Conservation (phyloP, 2,113 vertebrate species). For the Bufo bufo region DNA sequence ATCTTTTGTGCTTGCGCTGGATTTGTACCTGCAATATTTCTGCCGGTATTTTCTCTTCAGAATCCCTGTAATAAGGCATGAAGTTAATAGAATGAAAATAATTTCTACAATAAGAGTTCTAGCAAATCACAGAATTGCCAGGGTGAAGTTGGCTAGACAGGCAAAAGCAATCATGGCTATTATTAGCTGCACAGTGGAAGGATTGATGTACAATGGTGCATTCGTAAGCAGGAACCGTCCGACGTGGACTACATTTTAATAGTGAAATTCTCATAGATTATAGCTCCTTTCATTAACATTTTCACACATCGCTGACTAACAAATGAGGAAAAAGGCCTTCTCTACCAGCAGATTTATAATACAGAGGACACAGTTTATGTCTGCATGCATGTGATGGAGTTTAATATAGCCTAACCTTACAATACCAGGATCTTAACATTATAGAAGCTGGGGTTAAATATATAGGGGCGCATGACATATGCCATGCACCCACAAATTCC, state of each 20-base stretch:
- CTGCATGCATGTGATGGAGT: conserved; percentile 59
- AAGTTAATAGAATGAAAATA: conserved; percentile 69
- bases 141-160: conserved; percentile 73
- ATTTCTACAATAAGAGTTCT: conserved; percentile 65
- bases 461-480: background rate
- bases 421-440: conserved; percentile 60
- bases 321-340: conserved; percentile 90
- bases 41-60: conserved; percentile 68
- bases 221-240: conserved; percentile 78
- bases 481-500: background rate
- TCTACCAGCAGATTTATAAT: conserved; percentile 79
- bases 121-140: conserved; percentile 63
- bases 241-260: conserved; percentile 90
- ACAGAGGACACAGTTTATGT: background rate
- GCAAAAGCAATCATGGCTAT: conserved; percentile 81
- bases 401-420: conserved; percentile 65
- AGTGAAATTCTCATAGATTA: conserved; percentile 84
- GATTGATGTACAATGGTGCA: conserved; percentile 84
- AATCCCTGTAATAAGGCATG: conserved; percentile 62
- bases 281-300: conserved; percentile 97
- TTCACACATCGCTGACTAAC: conserved; percentile 94
- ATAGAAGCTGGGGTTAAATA: conserved; percentile 22
- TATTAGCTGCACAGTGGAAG: conserved; percentile 80
- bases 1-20: conserved; percentile 28
- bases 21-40: conserved; percentile 58